Evolutionary conservation across 2,888 invertebrate species (phyloP).

Genomic region (Noctua fimbriata): DNA sequence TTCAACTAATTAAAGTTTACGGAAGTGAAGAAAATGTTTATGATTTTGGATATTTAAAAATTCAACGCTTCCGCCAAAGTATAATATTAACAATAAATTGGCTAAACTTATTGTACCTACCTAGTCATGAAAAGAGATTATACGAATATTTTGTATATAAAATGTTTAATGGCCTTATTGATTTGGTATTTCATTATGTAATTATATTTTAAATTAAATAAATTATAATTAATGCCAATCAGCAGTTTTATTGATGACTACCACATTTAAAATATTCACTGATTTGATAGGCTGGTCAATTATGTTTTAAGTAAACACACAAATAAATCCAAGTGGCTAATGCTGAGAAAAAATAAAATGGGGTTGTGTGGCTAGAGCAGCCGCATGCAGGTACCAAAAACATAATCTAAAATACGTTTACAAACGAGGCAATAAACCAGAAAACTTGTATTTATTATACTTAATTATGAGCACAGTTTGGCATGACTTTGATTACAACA

Average conservation of each 20-base stretch:
- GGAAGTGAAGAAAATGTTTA: conserved; percentile 62
- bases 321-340: neutral
- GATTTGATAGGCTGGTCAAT: neutral
- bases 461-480: neutral
- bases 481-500: neutral
- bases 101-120: conserved; percentile 81
- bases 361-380: neutral
- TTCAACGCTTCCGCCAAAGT: conserved; percentile 72
- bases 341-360: neutral
- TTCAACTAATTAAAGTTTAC: neutral
- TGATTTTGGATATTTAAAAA: conserved; percentile 63
- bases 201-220: conserved; percentile 84
- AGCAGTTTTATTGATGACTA: conserved; percentile 23
- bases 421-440: neutral
- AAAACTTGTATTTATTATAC: neutral
- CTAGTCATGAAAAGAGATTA: conserved; percentile 87
- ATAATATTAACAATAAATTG: conserved; percentile 74
- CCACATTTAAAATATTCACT: neutral
- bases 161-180: conserved; percentile 79
- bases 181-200: conserved; percentile 82
- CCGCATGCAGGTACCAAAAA: neutral
- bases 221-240: conserved; percentile 77
- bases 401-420: neutral
- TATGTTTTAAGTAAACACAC: neutral
- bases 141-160: conserved; percentile 88